Conservation (phyloP, 2,888 invertebrate species). For the Myopa tessellatipennis region DNA sequence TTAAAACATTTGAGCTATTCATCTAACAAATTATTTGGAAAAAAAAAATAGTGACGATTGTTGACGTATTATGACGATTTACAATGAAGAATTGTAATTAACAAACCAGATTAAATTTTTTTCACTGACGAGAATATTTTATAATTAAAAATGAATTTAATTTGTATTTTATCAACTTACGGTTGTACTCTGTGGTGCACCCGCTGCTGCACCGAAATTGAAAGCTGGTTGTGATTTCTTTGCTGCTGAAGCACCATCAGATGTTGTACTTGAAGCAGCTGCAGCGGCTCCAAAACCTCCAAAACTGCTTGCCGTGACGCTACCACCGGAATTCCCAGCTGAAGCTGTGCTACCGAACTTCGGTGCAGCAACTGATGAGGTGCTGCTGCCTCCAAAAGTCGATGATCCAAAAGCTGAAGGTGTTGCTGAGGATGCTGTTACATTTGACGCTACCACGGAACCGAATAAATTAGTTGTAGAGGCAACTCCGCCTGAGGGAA, state of each 20-base stretch:
- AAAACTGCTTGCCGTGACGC: conserved; percentile 39
- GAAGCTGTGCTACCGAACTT: conserved; percentile 48
- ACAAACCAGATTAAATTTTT: too few relatives aligned
- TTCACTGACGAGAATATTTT: too few relatives aligned
- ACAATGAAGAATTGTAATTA: too few relatives aligned
- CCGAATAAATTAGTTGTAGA: conserved; percentile 25
- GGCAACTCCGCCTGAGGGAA: conserved; percentile 29
- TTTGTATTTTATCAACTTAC: conserved; percentile 17
- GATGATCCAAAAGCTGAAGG: conserved; percentile 49
- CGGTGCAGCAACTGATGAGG: conserved; percentile 47
- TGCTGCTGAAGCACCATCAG: conserved; percentile 52
- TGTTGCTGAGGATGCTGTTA: conserved; percentile 45
- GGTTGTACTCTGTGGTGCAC: conserved; percentile 10
- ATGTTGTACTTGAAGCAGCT: conserved; percentile 41
- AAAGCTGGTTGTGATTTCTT: conserved; percentile 56
- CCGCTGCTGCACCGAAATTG: conserved; percentile 49
- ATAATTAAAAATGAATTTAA: too few relatives aligned
- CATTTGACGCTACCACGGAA: conserved; percentile 41
- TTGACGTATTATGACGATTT: too few relatives aligned
- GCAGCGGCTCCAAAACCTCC: conserved; percentile 49
- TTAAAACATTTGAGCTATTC: neutral
- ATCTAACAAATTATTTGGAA: too few relatives aligned
- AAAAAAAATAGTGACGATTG: too few relatives aligned
- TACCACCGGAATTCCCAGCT: neutral
- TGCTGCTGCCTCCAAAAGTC: conserved; percentile 45